Base-by-base conservation (phyloP, 2,113 vertebrate species). In the Oncorhynchus masou region DNA sequence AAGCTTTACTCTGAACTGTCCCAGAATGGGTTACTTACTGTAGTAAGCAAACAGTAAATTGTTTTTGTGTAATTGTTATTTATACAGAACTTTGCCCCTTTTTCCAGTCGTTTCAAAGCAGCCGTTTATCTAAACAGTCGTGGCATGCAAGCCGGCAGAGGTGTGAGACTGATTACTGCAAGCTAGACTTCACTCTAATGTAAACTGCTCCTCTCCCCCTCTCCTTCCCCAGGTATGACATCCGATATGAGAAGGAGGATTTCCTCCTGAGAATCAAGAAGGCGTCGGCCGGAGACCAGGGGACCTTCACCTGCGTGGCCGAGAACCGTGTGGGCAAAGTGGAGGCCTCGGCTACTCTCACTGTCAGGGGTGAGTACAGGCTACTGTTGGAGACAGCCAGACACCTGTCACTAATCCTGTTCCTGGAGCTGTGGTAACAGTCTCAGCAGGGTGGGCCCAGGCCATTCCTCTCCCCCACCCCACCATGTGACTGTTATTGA, bases 301-400 rank as follows among this genome's bases (percentile, higher is more conserved):
- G 98, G 15, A 96, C 96, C 2, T 99, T 95, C 76, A 92, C 92
- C 20, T 99, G 98, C 64, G 89, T 96, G 19, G 96, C 96, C 0
- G 98, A 99, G 90, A 99, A 99, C 77, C 94, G 96, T 0, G 97
- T 99, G 59, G 97, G 98, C 11, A 99, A 98, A 87, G 92, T 95
- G 48, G 98, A 99, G 81, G 94, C 97, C 20, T 95, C 96, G 2
- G 97, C 96, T 6, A 95, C 96, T 13, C 94, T 99, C 73, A 99
- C 96, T 1, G 96, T 99, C 74, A 92, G 97, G 96, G 98, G 98
- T 99, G 87, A 94, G 96, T 91, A 71, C 83, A 54, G 15, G 15
- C 51, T 1, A 19, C 51, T 22, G n/a, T 16, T 24, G 7, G 2
- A 62, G n/a, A 7, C n/a, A 62, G 59, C 2, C n/a, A 62, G n/a